Percentiles rank a stretch among this genome's conserved stretches.
These are phyloP conservation scores for Lypha dubia DNA, from an alignment of 2,888 invertebrate genomes.

Conservation along the genomic window DNA sequence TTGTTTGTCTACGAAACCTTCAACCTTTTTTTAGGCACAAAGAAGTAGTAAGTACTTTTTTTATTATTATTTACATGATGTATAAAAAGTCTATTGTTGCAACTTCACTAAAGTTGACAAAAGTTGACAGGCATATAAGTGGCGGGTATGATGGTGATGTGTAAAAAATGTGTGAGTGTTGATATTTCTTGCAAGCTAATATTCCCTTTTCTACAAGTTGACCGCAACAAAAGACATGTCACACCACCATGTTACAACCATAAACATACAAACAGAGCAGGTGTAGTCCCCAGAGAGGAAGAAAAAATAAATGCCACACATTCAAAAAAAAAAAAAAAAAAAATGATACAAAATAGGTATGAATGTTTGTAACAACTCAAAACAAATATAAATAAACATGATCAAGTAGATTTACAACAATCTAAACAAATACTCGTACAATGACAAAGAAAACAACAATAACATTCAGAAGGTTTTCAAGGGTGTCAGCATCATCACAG, in stretches of 20 bases:
- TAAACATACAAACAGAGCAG: constrained; percentile 71
- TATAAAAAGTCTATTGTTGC: constrained; percentile 42
- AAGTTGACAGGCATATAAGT: constrained; percentile 33
- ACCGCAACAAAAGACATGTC: constrained; percentile 83
- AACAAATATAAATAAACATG: constrained; percentile 39
- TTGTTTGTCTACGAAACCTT: constrained; percentile 74
- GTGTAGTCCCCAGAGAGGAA: constrained; percentile 62
- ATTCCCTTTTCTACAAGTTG: constrained; percentile 74
- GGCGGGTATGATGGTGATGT: constrained; percentile 32
- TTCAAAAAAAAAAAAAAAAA: constrained; percentile 46
- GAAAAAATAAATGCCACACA: constrained; percentile 55
- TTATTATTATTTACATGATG: constrained; percentile 12
- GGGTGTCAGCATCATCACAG: constrained; percentile 44
- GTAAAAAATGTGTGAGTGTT: constrained; percentile 59
- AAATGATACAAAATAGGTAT: background rate
- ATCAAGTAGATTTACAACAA: constrained; percentile 44
- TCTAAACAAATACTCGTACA: constrained; percentile 9
- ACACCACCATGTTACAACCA: constrained; percentile 78
- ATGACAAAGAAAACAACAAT: background rate
- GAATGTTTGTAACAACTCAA: background rate
- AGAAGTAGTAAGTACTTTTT: constrained; percentile 26
- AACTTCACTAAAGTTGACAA: constrained; percentile 43
- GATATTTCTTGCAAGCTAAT: constrained; percentile 24
- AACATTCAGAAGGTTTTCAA: background rate
- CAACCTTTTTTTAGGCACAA: background rate